Percentiles rank a stretch among this genome's conserved stretches.
phyloP scores from a whole-genome alignment of 92 coral and sea anemone species.

The Blastomussa wellsi region DNA sequence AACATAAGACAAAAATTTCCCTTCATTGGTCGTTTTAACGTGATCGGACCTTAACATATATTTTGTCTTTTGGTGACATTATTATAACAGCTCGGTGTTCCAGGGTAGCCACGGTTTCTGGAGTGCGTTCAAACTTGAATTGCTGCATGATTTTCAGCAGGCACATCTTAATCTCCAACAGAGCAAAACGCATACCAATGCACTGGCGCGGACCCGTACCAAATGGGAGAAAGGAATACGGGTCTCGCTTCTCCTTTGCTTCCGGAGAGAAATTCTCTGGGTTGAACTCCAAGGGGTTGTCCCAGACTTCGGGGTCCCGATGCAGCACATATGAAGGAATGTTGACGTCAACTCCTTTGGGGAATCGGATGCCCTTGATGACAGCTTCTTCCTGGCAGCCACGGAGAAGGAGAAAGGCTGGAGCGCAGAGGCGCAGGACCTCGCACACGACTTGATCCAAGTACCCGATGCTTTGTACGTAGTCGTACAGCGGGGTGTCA shows the following conservation, averaged over 20 bases:
- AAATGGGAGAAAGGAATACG: conserved; percentile 62
- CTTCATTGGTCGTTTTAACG: neutral
- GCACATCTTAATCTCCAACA: conserved; percentile 56
- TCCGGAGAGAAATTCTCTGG: conserved; percentile 74
- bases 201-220: conserved; percentile 70
- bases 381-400: conserved; percentile 52
- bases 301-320: conserved; percentile 75
- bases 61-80: conserved; percentile 46
- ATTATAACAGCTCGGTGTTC: conserved; percentile 34
- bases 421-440: conserved; percentile 60
- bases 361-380: conserved; percentile 61
- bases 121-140: conserved; percentile 62
- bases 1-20: neutral
- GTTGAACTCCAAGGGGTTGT: conserved; percentile 59
- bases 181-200: conserved; percentile 63
- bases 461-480: conserved; percentile 49
- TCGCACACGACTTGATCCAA: conserved; percentile 68
- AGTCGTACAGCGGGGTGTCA: conserved; percentile 53
- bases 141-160: conserved; percentile 50
- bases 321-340: conserved; percentile 64
- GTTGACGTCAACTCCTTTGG: conserved; percentile 55
- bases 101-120: conserved; percentile 45
- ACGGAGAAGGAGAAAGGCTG: conserved; percentile 51
- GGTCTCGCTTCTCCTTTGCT: conserved; percentile 70
- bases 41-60: conserved; percentile 37